Base-by-base conservation (phyloP, 2,888 invertebrate species). In the Trilocha varians region DNA sequence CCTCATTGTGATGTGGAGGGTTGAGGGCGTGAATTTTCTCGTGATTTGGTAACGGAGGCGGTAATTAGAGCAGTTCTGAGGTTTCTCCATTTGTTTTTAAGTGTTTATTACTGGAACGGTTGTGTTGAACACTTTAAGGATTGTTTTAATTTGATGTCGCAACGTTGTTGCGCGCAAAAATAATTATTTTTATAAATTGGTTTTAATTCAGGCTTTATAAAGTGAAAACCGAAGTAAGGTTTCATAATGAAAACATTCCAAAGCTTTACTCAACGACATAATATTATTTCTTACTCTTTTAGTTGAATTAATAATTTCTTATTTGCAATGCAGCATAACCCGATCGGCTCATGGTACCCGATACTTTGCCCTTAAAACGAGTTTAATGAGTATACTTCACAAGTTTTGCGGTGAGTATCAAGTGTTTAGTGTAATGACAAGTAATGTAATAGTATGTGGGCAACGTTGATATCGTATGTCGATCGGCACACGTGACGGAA, bases 51-150 rank as follows among this genome's bases (percentile, higher is more conserved):
- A 75, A 78, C 75, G 62, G 69, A 74, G 72, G 65, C 69, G 70
- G 76, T 78, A 84, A 83, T 82, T 83, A 82, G 69, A 73, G 70
- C 70, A 75, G 73, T 80, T 78, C 77, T 76, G 74, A 69, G 79
- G 76, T 73, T 78, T 76, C 78, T 70, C 65, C 67, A 66, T 77
- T 79, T 76, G 75, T 78, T 78, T 78, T 73, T 72, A 73, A 77
- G 71, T 70, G 79, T 79, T 79, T 78, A 78, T 72, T 71, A 65
- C 63, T 47, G 54, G 53, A 49, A 57, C 55, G 62, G 61, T 70
- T 73, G 67, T 67, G 75, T 68, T 61, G 55, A 67, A 65, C 60
- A 66, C 61, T 61, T 45, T 53, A 48, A 47, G 57, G 63, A 65
- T 71, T 62, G 68, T 60, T 57, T 53, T 57, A 60, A 62, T 59